Conservation (phyloP, 1,140 invertebrate species). For the Drosophila suzukii region DNA sequence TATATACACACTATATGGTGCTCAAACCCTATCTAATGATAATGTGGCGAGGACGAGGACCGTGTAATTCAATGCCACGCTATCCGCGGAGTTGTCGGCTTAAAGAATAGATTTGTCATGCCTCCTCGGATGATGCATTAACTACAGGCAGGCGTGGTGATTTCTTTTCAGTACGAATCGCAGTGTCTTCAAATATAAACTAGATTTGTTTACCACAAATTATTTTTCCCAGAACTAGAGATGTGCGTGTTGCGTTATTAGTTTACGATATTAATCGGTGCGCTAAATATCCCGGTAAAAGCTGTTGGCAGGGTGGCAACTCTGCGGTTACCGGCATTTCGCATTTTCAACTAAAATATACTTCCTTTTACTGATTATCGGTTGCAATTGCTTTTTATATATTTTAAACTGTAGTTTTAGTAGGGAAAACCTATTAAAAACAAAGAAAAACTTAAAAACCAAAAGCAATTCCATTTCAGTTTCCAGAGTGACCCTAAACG, state of each 20-base stretch:
- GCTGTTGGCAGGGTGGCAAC: background rate
- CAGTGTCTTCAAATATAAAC: background rate
- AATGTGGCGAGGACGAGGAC: constrained; percentile 5
- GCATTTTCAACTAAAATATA: background rate
- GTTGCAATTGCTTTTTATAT: no score
- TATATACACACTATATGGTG: constrained; percentile 6
- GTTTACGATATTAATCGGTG: no score
- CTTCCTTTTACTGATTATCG: no score
- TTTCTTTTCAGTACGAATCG: background rate
- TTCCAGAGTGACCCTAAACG: no score
- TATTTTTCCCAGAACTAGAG: constrained; percentile 1
- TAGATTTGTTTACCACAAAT: constrained; percentile 13
- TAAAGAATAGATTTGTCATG: constrained; percentile 21
- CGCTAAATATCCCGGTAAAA: background rate
- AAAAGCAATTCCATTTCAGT: background rate
- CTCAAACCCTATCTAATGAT: constrained; percentile 33
- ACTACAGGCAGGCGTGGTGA: background rate
- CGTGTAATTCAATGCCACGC: constrained; percentile 42
- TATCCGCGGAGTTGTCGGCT: constrained; percentile 7
- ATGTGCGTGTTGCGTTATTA: background rate
- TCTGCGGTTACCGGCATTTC: background rate
- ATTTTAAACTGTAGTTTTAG: no score
- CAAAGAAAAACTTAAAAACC: background rate
- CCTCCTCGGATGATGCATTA: constrained; percentile 11
- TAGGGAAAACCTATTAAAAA: background rate